Base-by-base conservation (phyloP, 2,797 vertebrate species). In the Buphagus erythrorhynchus region DNA sequence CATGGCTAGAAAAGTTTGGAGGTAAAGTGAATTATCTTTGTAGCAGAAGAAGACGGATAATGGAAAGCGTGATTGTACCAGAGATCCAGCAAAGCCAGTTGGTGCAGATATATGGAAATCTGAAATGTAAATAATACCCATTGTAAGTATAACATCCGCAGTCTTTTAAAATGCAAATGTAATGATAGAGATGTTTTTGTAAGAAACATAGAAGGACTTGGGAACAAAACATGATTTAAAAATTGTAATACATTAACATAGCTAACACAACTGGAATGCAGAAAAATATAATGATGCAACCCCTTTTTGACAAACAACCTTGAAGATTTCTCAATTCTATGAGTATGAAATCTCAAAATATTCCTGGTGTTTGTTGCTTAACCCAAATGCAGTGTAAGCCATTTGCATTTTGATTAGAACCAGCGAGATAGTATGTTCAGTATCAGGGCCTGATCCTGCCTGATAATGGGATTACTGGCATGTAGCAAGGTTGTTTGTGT, bases 81-180 rank as follows among this genome's bases (percentile, higher is more conserved):
- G 86, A 74, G 88, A 96, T 93, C 90, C 88, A 79, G 86, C 61
- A 96, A 97, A 96, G 96, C 94, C 96, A 96, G 96, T 96, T 77
- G 75, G 92, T 95, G 86, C 73, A 80, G 95, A 96, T 97, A 93
- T 92, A 96, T 71, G 92, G 75, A 81, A 97, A 96, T 96, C 87
- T 94, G 90, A 87, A 92, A 92, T 92, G 93, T 97, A 96, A 97
- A 96, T 97, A 94, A 82, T 92, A 77, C 77, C 93, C 80, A 91
- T 81, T 83, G 95, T 95, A 82, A 88, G 88, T 65, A 80, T 88
- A 92, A 92, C 74, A 95, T 94, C 91, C 85, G 11, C 90, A 93
- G 87, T 94, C 91, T 96, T 97, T 96, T 96, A 96, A 97, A 97
- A 97, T 95, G 91, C 91, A 96, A 97, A 95, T 93, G 93, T 90